A percentile compares a stretch with the other conserved stretches of the same genome.
Conservation (phyloP, 2,797 vertebrate genomes). For the Champsocephalus gunnari region DNA sequence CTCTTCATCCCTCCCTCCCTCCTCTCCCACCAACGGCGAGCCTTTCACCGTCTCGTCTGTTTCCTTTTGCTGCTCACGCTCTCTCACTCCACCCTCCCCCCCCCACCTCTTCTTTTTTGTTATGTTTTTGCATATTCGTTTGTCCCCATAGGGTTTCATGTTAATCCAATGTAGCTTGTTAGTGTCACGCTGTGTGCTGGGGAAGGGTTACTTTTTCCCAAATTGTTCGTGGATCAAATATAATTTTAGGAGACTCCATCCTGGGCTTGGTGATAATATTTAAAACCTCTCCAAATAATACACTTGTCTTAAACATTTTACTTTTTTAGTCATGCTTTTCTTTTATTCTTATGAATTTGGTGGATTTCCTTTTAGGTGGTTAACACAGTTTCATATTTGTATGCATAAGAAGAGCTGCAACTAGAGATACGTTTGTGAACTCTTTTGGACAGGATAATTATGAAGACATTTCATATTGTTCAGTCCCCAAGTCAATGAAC, state of each 20-base stretch:
- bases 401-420: neutral
- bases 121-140: conserved; percentile 30
- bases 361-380: neutral
- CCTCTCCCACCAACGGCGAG: conserved; percentile 35
- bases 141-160: conserved; percentile 41
- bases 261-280: neutral
- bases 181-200: conserved; percentile 2
- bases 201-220: no score
- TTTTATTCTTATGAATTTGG: neutral
- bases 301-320: neutral
- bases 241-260: neutral
- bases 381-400: neutral
- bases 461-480: no score
- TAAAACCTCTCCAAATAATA: neutral
- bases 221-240: neutral
- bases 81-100: conserved; percentile 33
- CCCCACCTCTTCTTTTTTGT: neutral
- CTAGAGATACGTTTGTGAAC: no score
- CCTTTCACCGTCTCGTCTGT: conserved; percentile 66
- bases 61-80: conserved; percentile 60
- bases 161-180: conserved; percentile 36
- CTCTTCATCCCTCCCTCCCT: conserved; percentile 42
- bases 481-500: no score
- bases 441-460: no score
- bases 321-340: neutral